Percentiles rank a stretch among this genome's conserved stretches.
Conservation (phyloP, 2,888 invertebrate species). For the Colletes collaris region DNA sequence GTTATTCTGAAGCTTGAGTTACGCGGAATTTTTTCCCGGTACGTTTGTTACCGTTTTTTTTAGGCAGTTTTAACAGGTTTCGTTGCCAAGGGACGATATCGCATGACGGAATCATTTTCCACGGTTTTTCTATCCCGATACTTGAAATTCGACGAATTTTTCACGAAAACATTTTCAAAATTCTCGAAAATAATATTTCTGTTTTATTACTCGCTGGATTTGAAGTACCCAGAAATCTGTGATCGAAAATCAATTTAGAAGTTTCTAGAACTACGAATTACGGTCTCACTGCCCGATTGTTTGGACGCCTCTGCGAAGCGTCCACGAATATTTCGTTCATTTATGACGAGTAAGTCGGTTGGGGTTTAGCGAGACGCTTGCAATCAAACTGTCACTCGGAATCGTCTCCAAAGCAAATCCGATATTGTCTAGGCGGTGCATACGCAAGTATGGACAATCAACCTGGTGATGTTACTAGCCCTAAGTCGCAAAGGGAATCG, state of each 20-base stretch:
- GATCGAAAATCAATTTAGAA: no score
- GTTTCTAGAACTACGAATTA: no score
- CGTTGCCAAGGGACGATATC: not conserved
- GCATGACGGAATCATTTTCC: not conserved
- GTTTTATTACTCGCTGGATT: no score
- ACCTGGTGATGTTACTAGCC: conserved; percentile 60
- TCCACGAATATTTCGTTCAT: conserved; percentile 12
- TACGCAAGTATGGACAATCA: conserved; percentile 63
- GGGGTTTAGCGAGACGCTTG: conserved; percentile 44
- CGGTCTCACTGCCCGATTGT: no score
- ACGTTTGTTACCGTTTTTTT: not conserved
- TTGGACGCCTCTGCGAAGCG: not conserved
- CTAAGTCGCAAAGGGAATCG: conserved; percentile 74
- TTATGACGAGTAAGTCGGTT: conserved; percentile 29
- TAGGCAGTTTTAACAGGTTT: not conserved
- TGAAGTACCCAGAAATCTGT: no score
- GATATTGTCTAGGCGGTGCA: conserved; percentile 34
- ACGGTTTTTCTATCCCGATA: not conserved
- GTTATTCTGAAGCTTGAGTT: no score
- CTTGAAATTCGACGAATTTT: not conserved
- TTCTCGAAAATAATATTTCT: no score
- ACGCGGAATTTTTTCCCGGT: not conserved
- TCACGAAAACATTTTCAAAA: no score
- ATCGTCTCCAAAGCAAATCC: conserved; percentile 54
- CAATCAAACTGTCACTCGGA: conserved; percentile 64